These are phyloP conservation scores for Halichoeres trimaculatus DNA, from an alignment of 2,113 vertebrate species.

Conservation along the genomic window DNA sequence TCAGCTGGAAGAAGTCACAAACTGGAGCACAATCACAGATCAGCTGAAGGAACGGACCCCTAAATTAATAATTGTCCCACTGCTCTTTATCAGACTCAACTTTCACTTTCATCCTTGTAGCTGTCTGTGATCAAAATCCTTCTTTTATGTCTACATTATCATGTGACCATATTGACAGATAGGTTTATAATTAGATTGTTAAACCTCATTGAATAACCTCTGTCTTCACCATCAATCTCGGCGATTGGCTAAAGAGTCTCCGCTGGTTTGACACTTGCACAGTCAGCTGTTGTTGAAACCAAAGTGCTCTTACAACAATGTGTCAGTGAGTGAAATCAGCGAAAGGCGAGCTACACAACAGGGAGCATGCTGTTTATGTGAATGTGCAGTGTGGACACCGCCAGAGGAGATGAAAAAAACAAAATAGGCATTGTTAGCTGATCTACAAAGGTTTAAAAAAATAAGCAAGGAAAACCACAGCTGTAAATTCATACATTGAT, in stretches of 20 bases:
- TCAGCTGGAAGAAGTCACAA: conserved; percentile 3
- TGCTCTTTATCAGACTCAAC: neutral
- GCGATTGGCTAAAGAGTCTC: conserved; percentile 14
- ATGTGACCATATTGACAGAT: neutral
- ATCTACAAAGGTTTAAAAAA: conserved; percentile 1
- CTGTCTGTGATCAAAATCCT: too few species aligned
- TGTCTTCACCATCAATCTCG: conserved; percentile 49
- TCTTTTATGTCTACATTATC: neutral
- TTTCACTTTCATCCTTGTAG: too few species aligned
- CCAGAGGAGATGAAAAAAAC: conserved; percentile 14
- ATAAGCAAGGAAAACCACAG: conserved; percentile 6
- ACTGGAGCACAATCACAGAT: conserved; percentile 7
- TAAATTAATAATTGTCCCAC: neutral
- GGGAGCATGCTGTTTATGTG: conserved; percentile 11
- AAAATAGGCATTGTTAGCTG: conserved; percentile 20
- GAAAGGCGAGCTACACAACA: conserved; percentile 33
- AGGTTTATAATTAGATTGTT: conserved; percentile 17
- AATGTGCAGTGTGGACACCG: conserved; percentile 11
- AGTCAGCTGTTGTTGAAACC: conserved; percentile 51
- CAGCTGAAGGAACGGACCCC: neutral
- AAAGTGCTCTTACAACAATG: conserved; percentile 57
- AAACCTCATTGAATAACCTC: conserved; percentile 23
- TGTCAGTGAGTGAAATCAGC: conserved; percentile 52
- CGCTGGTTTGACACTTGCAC: conserved; percentile 30
- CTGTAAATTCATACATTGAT: conserved; percentile 1